Evolutionary conservation across 2,797 vertebrate genomes (phyloP).

Genomic region (Chanos chanos): DNA sequence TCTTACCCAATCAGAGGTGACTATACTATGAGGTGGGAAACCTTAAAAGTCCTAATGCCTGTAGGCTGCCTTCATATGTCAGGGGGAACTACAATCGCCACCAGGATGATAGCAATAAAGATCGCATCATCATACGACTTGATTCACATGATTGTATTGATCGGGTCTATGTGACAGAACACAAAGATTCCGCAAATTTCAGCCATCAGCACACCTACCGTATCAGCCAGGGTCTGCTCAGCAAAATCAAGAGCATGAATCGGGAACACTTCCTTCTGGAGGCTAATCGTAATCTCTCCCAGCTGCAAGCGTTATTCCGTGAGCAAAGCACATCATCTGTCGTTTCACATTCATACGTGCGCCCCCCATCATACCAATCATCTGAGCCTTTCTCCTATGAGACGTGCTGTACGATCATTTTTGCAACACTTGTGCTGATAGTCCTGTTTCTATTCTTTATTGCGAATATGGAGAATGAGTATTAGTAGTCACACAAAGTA

Average conservation of each 20-base stretch:
- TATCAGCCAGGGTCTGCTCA: slow-evolving; percentile 16
- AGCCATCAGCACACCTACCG: neutral
- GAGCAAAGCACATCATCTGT: fast-evolving
- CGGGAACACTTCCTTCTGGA: neutral
- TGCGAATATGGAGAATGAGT: too few species aligned
- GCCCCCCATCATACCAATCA: too few species aligned
- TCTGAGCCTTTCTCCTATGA: too few species aligned
- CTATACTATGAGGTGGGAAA: slow-evolving; percentile 31
- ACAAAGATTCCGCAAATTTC: neutral
- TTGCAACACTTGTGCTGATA: too few species aligned
- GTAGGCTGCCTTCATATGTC: neutral
- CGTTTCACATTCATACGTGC: too few species aligned
- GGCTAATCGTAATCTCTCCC: neutral
- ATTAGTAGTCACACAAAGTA: too few species aligned
- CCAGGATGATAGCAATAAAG: slow-evolving; percentile 14
- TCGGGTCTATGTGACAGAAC: slow-evolving; percentile 10
- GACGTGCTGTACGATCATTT: too few species aligned
- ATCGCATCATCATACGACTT: slow-evolving; percentile 34
- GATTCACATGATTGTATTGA: neutral
- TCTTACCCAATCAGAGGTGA: neutral
- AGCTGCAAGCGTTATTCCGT: too few species aligned
- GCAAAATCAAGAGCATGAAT: neutral
- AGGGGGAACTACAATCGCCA: fast-evolving
- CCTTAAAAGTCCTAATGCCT: neutral
- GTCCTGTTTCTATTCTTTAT: too few species aligned